phyloP scores from a whole-genome alignment of 2,888 invertebrate species.

The Lymantria monacha region DNA sequence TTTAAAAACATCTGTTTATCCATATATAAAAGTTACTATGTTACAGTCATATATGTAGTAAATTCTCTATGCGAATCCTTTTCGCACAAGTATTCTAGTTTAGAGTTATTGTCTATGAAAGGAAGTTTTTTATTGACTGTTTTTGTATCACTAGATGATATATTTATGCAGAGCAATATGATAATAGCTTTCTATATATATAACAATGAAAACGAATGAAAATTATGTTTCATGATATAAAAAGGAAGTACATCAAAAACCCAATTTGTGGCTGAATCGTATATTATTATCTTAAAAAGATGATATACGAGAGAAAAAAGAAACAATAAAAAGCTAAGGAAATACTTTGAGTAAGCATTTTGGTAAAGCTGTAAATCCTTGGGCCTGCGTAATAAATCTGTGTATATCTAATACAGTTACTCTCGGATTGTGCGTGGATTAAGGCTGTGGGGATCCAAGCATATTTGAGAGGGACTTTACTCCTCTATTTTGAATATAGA shows the following conservation, averaged over 20 bases:
- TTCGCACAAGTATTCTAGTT: too few relatives aligned
- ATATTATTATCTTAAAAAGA: constrained; percentile 57
- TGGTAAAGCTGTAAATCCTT: constrained; percentile 78
- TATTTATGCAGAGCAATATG: too few relatives aligned
- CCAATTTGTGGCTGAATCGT: constrained; percentile 64
- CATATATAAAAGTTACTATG: too few relatives aligned
- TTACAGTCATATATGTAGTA: too few relatives aligned
- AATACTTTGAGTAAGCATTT: constrained; percentile 74
- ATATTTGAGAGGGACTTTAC: constrained; percentile 30
- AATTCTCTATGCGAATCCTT: too few relatives aligned
- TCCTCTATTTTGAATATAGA: constrained; percentile 33
- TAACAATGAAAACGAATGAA: too few relatives aligned
- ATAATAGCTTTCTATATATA: too few relatives aligned
- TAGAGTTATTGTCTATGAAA: too few relatives aligned
- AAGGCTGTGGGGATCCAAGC: constrained; percentile 29
- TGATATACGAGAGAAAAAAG: constrained; percentile 15
- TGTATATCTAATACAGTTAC: constrained; percentile 56
- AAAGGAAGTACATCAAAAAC: constrained; percentile 42
- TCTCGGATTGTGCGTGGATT: constrained; percentile 41
- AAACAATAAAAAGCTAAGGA: constrained; percentile 77
- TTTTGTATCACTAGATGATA: too few relatives aligned
- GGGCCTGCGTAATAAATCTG: constrained; percentile 64
- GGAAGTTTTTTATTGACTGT: too few relatives aligned
- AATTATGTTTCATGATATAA: too few relatives aligned
- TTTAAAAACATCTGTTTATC: too few relatives aligned